Conservation (phyloP, 2,113 vertebrate species). For the Neolamprologus fasciatus region DNA sequence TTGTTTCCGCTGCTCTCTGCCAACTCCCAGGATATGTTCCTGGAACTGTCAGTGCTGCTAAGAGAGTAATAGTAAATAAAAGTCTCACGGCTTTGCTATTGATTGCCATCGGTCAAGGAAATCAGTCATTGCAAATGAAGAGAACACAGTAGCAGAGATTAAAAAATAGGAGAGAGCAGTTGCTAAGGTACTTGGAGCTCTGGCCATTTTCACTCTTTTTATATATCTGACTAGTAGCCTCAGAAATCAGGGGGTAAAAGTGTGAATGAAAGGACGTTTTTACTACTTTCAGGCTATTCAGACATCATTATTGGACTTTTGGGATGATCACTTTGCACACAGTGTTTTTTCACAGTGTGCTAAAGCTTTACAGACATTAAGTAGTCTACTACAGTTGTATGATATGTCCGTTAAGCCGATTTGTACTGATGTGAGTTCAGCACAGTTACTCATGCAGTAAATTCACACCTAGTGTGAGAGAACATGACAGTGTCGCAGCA, state of each 20-base stretch:
- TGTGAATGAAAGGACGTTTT: fast-evolving
- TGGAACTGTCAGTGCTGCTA: neutral
- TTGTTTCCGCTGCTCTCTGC: neutral
- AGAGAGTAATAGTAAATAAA: neutral
- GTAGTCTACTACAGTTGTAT: neutral
- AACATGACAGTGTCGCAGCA: neutral
- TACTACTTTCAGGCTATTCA: neutral
- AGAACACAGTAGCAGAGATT: neutral
- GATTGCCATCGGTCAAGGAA: neutral
- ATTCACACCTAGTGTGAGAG: neutral
- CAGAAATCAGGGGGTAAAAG: neutral
- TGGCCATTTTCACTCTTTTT: neutral
- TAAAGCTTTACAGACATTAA: neutral
- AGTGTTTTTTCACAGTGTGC: neutral
- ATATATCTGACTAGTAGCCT: neutral
- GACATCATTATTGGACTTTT: neutral
- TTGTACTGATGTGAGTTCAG: neutral
- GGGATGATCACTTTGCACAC: neutral
- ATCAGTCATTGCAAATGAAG: neutral
- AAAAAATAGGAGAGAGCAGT: neutral
- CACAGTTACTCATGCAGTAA: neutral
- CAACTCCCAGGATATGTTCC: neutral
- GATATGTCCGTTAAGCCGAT: neutral
- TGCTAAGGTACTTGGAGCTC: neutral
- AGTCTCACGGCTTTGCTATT: neutral